Base-by-base conservation (phyloP, 2,797 vertebrate species). In the Lophura swinhoii region DNA sequence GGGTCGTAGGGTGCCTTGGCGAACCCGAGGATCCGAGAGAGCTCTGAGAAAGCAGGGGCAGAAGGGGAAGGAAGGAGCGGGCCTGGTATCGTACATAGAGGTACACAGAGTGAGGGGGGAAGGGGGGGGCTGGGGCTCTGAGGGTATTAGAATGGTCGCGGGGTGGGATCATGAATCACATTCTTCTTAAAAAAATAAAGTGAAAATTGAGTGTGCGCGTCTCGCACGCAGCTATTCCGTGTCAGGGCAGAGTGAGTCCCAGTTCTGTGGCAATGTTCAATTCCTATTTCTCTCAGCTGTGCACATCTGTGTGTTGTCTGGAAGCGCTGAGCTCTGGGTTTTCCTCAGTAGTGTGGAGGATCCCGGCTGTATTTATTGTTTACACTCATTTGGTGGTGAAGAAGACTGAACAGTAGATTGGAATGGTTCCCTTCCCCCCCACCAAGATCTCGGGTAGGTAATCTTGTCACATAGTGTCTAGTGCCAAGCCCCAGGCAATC, bases 241-340 rank as follows among this genome's bases (percentile, higher is more conserved):
- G 9, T 62, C 35, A 66, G 37, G 28, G 39, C 43, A 83, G 20
- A 83, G 20, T 18, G 21, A 41, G 28, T 44, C 41, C 44, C 43
- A 29, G 20, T 74, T 85, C 84, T 88, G 3, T 81, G 59, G 21
- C 8, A 17, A 1, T 49, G 56, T 22, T 80, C 0, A 0, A 48
- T 70, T 39, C 29, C 73, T 87, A 17, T 46, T 88, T 94, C 77
- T 23, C 13, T 60, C 0, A 2, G 13, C 18, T 90, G n/a, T 70
- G 90, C 43, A 24, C 31, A 18, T 81, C 33, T 1, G 0, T 86
- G 16, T 37, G 55, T 86, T 76, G 90, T 84, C 64, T 64, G 53
- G 74, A 90, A 83, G 37, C 7, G 6, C 0, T 56, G 60, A 88
- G 14, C 49, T 46, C 55, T 10, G n/a, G 24, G 22, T 49, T 17